phyloP scores from a whole-genome alignment of 2,888 invertebrate genomes.

The Agonopterix alstromeriana region DNA sequence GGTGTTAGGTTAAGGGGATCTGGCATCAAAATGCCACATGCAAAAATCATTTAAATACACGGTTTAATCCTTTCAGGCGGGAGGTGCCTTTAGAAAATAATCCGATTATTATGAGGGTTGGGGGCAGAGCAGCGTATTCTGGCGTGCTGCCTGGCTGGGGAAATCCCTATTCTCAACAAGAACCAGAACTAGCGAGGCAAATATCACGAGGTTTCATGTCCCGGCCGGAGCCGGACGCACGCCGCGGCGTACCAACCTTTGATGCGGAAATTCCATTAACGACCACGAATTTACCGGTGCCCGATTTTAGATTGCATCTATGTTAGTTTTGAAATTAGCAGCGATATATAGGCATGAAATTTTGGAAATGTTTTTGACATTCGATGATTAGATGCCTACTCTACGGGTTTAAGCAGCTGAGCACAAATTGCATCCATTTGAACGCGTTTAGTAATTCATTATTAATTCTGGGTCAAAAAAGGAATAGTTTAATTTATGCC shows the following conservation, averaged over 20 bases:
- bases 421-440: no score
- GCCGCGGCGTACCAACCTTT: constrained; percentile 25
- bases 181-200: background rate
- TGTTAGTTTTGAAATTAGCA: constrained; percentile 33
- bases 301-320: constrained; percentile 33
- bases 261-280: constrained; percentile 66
- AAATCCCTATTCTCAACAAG: background rate
- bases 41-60: constrained; percentile 59
- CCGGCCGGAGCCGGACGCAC: constrained; percentile 24
- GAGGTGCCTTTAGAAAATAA: constrained; percentile 56
- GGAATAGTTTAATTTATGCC: no score
- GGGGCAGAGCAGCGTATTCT: constrained; percentile 8
- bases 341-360: constrained; percentile 5
- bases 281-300: constrained; percentile 46
- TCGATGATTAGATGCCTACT: background rate
- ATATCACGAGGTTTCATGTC: constrained; percentile 9
- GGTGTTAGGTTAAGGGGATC: constrained; percentile 45
- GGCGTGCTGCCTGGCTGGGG: background rate
- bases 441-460: background rate
- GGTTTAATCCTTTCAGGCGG: constrained; percentile 36
- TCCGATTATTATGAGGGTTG: constrained; percentile 53
- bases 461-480: constrained; percentile 6
- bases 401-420: no score
- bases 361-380: background rate
- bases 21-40: constrained; percentile 53